phyloP scores from a whole-genome alignment of 1,140 invertebrate species.

The Meloidogyne exigua region DNA sequence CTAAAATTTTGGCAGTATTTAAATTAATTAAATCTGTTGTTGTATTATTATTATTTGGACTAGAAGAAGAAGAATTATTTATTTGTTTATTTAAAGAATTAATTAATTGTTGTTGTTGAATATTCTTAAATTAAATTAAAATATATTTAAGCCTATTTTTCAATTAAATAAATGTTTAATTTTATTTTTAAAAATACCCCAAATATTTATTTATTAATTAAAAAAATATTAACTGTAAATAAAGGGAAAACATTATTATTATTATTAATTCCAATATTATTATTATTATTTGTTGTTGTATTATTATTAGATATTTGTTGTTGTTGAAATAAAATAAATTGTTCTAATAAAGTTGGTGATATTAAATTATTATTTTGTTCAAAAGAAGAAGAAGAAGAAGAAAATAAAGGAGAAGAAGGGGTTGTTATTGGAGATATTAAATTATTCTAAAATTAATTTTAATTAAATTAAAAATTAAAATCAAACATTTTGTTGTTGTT shows the following conservation, averaged over 20 bases:
- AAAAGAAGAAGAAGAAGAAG: background rate
- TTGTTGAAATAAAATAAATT: conserved; percentile 5
- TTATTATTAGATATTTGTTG: background rate
- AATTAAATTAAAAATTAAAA: background rate
- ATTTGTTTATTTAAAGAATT: too few species aligned
- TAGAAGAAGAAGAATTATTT: too few species aligned
- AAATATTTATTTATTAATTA: background rate
- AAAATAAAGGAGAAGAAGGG: background rate
- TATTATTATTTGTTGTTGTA: background rate
- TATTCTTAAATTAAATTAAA: background rate
- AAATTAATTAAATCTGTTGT: background rate
- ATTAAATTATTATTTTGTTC: conserved; percentile 1
- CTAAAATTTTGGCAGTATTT: background rate
- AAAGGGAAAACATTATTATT: background rate
- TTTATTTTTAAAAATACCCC: too few species aligned
- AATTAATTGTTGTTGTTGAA: background rate
- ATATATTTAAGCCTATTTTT: too few species aligned
- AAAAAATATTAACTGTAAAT: background rate
- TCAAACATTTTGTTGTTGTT: background rate
- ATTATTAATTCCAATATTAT: background rate
- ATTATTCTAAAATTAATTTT: background rate
- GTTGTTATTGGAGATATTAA: background rate
- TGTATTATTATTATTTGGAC: background rate
- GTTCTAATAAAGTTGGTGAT: background rate
- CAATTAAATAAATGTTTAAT: background rate